phyloP scores from a whole-genome alignment of 2,888 invertebrate species.

The Parasteatoda lunata region DNA sequence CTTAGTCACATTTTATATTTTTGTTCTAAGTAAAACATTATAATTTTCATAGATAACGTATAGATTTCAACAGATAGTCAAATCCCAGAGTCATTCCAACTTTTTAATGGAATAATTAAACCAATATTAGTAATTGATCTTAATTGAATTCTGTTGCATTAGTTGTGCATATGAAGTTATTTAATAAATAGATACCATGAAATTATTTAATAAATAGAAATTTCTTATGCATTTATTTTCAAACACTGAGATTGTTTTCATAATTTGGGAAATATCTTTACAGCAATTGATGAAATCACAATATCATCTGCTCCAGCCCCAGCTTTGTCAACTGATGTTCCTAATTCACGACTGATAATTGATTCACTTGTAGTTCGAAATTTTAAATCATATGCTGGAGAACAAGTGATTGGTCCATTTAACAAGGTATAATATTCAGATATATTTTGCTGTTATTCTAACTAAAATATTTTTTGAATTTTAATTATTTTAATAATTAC shows the following conservation, averaged over 20 bases:
- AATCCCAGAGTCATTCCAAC: not conserved
- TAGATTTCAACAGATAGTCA: too few species aligned
- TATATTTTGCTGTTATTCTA: not conserved
- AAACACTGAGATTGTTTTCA: not conserved
- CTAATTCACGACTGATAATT: slow-evolving; percentile 90
- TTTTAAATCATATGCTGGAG: slow-evolving; percentile 96
- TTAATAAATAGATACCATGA: not conserved
- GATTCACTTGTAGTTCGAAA: slow-evolving; percentile 91
- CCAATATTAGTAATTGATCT: not conserved
- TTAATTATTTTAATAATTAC: not conserved
- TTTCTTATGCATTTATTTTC: not conserved
- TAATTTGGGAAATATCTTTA: not conserved
- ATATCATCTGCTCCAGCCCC: slow-evolving; percentile 80
- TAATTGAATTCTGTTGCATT: not conserved
- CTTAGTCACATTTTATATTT: too few species aligned
- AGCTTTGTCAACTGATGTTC: slow-evolving; percentile 82
- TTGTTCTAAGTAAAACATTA: too few species aligned
- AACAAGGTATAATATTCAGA: slow-evolving; percentile 83
- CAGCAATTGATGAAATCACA: slow-evolving; percentile 84
- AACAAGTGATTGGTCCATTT: slow-evolving; percentile 90
- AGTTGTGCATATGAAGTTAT: not conserved
- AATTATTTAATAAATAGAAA: not conserved
- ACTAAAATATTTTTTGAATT: not conserved
- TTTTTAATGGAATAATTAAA: not conserved
- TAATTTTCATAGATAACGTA: too few species aligned